These are phyloP conservation scores for Philotrypesis tridentata DNA, from an alignment of 1,140 invertebrate species.

Conservation along the genomic window DNA sequence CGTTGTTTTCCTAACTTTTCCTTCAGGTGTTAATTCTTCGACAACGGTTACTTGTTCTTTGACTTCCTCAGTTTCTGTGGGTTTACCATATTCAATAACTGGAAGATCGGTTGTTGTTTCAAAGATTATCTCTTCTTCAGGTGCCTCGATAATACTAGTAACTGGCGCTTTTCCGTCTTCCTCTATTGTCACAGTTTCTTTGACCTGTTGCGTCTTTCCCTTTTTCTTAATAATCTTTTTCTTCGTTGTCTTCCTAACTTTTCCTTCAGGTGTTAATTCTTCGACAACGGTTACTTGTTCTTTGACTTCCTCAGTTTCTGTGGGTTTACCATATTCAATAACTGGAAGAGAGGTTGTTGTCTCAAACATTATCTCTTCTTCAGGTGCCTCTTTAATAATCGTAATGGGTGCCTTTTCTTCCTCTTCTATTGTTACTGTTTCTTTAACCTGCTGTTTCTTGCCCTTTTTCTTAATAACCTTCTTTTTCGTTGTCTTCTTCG, in stretches of 20 bases:
- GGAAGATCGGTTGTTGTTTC: slow-evolving; percentile 44
- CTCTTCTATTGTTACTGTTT: slow-evolving; percentile 72
- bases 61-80: slow-evolving; percentile 27
- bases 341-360: neutral
- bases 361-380: slow-evolving; percentile 44
- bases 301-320: slow-evolving; percentile 36
- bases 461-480: slow-evolving; percentile 61
- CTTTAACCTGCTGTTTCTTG: slow-evolving; percentile 69
- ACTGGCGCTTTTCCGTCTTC: slow-evolving; percentile 58
- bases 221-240: slow-evolving; percentile 63
- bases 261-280: slow-evolving; percentile 45
- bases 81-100: slow-evolving; percentile 5
- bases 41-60: slow-evolving; percentile 44
- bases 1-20: slow-evolving; percentile 47
- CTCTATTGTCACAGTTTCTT: slow-evolving; percentile 70
- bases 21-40: slow-evolving; percentile 5
- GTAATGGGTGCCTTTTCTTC: slow-evolving; percentile 68
- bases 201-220: slow-evolving; percentile 64
- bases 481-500: slow-evolving; percentile 56
- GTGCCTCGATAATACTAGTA: slow-evolving; percentile 48
- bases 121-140: slow-evolving; percentile 50
- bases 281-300: slow-evolving; percentile 36
- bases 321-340: slow-evolving; percentile 14
- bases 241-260: slow-evolving; percentile 51
- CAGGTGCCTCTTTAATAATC: slow-evolving; percentile 56